Base-by-base conservation (phyloP, 2,888 invertebrate species). In the Frankliniella fusca region DNA sequence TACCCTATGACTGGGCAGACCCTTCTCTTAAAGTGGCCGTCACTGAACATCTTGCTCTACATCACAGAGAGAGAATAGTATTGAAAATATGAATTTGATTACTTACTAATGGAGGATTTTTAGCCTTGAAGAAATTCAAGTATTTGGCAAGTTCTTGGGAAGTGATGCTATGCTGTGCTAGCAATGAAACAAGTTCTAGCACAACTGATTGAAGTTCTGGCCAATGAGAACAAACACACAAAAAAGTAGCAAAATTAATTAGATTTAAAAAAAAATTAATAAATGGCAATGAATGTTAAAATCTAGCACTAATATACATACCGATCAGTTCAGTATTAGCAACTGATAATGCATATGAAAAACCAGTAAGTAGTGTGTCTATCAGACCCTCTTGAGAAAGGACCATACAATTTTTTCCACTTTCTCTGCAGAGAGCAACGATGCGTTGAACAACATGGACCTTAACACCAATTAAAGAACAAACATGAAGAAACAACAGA, bases 131-230 rank as follows among this genome's bases (percentile, higher is more conserved):
- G 84, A 93, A 90, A 48, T 90, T 89, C 83, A 93, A 89, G 86
- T 92, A 91, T 20, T 90, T 88, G 10, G 90, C 89, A 83, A 93
- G 87, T 85, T 92, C 92, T 11, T 87, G 85, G 1, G 91, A 87
- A 81, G 89, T 89, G 83, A 92, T 89, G 83, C 90, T 89, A 84
- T 90, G 90, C 15, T 89, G 88, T 0, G 91, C 91, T 84, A 92
- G 86, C 82, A 90, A 85, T 2, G 89, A 89, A 76, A 93, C 90
- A 81, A 94, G 89, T 86, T 93, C 92, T 79, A 94, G 87, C 81
- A 93, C 89, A 81, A 92, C 91, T 85, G 91, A 90, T 85, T 93
- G 93, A 23, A 94, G 87, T 83, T 93, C 93, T 93, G 87, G 38
- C 38, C 38, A 38, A 38, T 38, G 38, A 38, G 38, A 38, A 38